A percentile compares a stretch with the other conserved stretches of the same genome.
Conservation (phyloP, 2,888 invertebrate genomes). For the Melieria picta region DNA sequence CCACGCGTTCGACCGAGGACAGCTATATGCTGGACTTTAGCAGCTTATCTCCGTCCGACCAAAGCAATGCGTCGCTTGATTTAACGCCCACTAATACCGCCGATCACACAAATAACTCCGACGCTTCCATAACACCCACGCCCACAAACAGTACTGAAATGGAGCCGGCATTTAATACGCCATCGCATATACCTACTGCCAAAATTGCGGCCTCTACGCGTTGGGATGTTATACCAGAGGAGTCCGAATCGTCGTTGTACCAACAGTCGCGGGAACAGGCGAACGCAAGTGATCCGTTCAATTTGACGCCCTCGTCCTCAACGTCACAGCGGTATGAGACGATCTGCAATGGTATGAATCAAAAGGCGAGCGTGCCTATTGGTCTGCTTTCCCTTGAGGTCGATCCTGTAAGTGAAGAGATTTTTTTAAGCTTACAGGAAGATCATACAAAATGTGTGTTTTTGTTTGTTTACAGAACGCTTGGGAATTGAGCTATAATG, state of each 20-base stretch:
- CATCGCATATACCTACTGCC: constrained; percentile 39
- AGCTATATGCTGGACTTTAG: constrained; percentile 48
- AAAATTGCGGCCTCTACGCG: constrained; percentile 50
- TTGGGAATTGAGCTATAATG: constrained; percentile 68
- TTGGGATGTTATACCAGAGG: constrained; percentile 60
- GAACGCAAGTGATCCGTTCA: constrained; percentile 46
- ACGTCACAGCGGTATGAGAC: constrained; percentile 56
- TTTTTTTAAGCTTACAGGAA: constrained; percentile 9
- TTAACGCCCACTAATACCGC: constrained; percentile 54
- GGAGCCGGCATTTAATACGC: constrained; percentile 25
- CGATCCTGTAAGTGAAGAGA: constrained; percentile 71
- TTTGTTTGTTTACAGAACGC: constrained; percentile 67
- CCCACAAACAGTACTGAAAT: constrained; percentile 51
- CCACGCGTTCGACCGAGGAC: constrained; percentile 47
- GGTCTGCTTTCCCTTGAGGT: constrained; percentile 74
- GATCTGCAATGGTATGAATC: constrained; percentile 60
- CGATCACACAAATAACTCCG: constrained; percentile 45
- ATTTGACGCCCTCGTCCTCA: constrained; percentile 56
- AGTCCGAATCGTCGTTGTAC: constrained; percentile 47
- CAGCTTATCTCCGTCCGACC: constrained; percentile 47
- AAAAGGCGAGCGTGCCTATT: constrained; percentile 56
- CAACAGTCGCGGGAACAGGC: constrained; percentile 26
- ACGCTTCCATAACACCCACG: constrained; percentile 53
- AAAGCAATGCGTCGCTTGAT: constrained; percentile 52
- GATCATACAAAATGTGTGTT: constrained; percentile 28